Percentiles rank a stretch among this genome's conserved stretches.
Conservation (phyloP, 1,140 invertebrate species). For the Caenorhabditis tropicalis region DNA sequence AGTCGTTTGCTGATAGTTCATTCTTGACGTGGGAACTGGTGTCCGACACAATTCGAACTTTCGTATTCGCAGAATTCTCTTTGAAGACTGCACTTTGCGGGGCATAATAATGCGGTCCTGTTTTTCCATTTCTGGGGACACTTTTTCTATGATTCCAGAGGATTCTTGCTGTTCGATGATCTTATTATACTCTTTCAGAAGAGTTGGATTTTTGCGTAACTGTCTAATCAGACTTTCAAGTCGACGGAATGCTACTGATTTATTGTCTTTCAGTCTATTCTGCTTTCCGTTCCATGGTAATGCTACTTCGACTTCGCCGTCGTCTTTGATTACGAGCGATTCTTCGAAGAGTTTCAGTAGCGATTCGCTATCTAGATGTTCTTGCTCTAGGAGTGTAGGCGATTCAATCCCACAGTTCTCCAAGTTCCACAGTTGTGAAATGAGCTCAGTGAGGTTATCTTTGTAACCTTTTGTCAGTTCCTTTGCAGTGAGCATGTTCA, state of each 20-base stretch:
- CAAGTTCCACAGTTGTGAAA: background rate
- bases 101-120: constrained; percentile 68
- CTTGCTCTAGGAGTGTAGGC: background rate
- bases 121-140: background rate
- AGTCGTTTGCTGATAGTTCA: constrained; percentile 68
- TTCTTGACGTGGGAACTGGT: constrained; percentile 64
- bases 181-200: background rate
- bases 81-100: constrained; percentile 73
- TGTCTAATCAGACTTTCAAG: background rate
- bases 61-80: constrained; percentile 62
- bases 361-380: background rate
- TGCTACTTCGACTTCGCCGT: background rate
- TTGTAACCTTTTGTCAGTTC: background rate
- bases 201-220: background rate
- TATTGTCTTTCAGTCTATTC: background rate
- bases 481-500: background rate
- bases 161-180: background rate
- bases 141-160: constrained; percentile 31
- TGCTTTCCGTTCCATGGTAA: constrained; percentile 8
- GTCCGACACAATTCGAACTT: constrained; percentile 72
- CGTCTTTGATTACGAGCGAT: background rate
- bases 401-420: background rate
- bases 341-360: background rate
- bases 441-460: background rate
- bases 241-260: background rate